Base-by-base conservation (phyloP, 2,888 invertebrate genomes). In the Calliscelio sp. region DNA sequence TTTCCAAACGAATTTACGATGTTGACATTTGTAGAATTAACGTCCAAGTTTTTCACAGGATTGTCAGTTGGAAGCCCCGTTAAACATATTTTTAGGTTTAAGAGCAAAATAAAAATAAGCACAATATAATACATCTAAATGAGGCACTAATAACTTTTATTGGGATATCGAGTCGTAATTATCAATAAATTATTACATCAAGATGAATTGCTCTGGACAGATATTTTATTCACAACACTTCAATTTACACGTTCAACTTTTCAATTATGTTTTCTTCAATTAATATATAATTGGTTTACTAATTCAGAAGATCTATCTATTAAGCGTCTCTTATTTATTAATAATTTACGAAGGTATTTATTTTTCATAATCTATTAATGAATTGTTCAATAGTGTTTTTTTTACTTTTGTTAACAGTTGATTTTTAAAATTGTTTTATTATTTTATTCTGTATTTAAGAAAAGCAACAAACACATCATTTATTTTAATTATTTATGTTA, bases 1-100 rank as follows among this genome's bases (percentile, higher is more conserved):
- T 83, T 78, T 74, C 68, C 70, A 24, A 75, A 38, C 70, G 55
- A 81, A 71, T 81, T 81, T 77, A 82, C 65, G 81, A 82, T 77
- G 75, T 82, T 77, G 71, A 77, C 77, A 65, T 75, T 77, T 59
- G 81, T 57, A 44, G 49, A 70, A 70, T 81, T 81, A 81, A 65
- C 16, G 70, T 75, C 70, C 3, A 49, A 61, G 70, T 77, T 68
- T 82, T 82, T 77, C 57, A 71, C 55, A 35, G 20, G 49, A 24
- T 51, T 71, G 77, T 75, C 65, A 57, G 70, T 59, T 51, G 14
- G 41, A 20, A 38, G 41, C 41, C 57, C 16, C 38, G 35, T 57
- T 35, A 20, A 18, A 65, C 28, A 16, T 79, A 79, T 65, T 65
- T 71, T 79, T 79, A 70, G 70, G 38, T 44, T 32, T 11, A 35